Evolutionary conservation across 2,113 vertebrate species (phyloP).

Genomic region (Plecturocebus donacophilus): DNA sequence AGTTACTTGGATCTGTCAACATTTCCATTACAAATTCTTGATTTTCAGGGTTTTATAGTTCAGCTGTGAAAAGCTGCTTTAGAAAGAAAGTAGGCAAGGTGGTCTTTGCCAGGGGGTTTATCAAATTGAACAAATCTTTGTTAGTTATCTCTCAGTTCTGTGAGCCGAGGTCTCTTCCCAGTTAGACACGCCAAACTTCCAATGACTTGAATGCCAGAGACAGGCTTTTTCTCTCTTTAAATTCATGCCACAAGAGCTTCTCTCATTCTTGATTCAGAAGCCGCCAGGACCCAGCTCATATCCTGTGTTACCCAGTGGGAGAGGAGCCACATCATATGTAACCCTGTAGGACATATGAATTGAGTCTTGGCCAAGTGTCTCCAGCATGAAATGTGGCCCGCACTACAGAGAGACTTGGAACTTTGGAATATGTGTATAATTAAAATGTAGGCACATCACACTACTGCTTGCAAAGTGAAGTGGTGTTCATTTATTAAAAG

Average conservation of each 20-base stretch:
- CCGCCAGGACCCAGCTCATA: constrained; percentile 75
- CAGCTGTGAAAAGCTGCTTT: constrained; percentile 80
- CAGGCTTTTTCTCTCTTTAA: constrained; percentile 61
- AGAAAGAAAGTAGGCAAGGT: constrained; percentile 72
- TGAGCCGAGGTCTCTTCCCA: constrained; percentile 70
- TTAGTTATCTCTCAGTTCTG: constrained; percentile 75
- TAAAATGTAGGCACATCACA: constrained; percentile 42
- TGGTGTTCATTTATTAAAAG: constrained; percentile 2
- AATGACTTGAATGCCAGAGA: constrained; percentile 66
- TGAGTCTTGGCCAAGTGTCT: constrained; percentile 53
- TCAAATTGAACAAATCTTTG: constrained; percentile 79
- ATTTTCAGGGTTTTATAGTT: constrained; percentile 78
- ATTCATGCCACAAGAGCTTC: constrained; percentile 66
- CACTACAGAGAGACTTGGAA: constrained; percentile 28
- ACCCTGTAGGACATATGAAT: constrained; percentile 62
- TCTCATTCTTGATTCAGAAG: constrained; percentile 73
- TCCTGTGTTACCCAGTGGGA: constrained; percentile 77
- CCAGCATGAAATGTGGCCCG: constrained; percentile 60
- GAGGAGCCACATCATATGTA: constrained; percentile 71
- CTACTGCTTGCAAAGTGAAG: constrained; percentile 25
- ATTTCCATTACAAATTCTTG: constrained; percentile 81
- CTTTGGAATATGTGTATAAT: constrained; percentile 25
- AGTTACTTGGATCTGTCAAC: constrained; percentile 75
- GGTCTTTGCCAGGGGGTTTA: constrained; percentile 74
- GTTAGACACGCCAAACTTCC: constrained; percentile 70